Percentiles rank a stretch among this genome's conserved stretches.
phyloP scores from a whole-genome alignment of 2,888 invertebrate genomes.

The Colostygia pectinataria region DNA sequence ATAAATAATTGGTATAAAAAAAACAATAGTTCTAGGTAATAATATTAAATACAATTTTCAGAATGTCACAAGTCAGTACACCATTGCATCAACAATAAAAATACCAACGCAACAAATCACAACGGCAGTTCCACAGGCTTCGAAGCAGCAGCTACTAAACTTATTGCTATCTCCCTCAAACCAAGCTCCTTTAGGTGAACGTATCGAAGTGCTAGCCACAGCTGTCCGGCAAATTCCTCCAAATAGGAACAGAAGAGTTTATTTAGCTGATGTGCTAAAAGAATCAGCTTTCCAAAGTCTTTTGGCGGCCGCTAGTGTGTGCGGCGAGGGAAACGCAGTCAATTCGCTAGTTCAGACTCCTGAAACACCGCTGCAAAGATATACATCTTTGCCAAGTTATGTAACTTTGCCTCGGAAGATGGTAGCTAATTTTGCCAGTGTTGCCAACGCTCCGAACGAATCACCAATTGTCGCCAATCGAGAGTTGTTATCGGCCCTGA shows the following conservation, averaged over 20 bases:
- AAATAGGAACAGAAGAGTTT: constrained; percentile 37
- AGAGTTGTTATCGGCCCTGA: no score
- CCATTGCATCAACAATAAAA: constrained; percentile 4
- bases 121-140: not conserved
- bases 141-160: constrained; percentile 20
- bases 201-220: constrained; percentile 38
- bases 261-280: constrained; percentile 46
- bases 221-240: constrained; percentile 42
- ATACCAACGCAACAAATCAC: constrained; percentile 9
- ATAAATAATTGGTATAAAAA: no score
- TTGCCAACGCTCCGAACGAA: no score
- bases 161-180: constrained; percentile 18
- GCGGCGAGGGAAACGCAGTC: constrained; percentile 15
- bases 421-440: no score
- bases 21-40: no score
- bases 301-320: constrained; percentile 41
- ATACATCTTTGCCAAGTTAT: not conserved
- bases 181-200: constrained; percentile 36
- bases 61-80: constrained; percentile 22
- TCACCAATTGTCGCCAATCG: no score
- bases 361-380: not conserved
- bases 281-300: constrained; percentile 51
- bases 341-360: not conserved
- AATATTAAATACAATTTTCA: constrained; percentile 12
- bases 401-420: not conserved